phyloP scores from a whole-genome alignment of 2,113 vertebrate species.

The Trematocara unimaculatum region DNA sequence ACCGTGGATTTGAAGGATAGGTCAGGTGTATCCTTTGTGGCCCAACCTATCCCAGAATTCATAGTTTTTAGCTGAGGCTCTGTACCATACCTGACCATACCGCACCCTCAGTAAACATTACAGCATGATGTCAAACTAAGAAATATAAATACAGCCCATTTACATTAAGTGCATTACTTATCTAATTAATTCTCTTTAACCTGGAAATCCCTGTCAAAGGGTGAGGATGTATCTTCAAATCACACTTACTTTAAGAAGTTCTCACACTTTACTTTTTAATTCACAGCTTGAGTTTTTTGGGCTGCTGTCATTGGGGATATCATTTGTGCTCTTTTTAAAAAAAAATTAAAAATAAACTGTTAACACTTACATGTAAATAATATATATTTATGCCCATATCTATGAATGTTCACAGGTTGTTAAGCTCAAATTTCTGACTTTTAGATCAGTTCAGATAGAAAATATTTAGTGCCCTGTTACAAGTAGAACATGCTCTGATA shows the following conservation, averaged over 20 bases:
- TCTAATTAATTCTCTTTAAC: not conserved
- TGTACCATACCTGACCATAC: not conserved
- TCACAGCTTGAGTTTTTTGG: not conserved
- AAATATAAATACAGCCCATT: not conserved
- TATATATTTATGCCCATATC: not conserved
- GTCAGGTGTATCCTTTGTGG: not conserved
- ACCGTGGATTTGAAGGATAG: not conserved
- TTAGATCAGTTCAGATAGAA: not conserved
- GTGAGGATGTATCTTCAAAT: not conserved
- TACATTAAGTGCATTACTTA: not conserved
- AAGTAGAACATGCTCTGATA: not conserved
- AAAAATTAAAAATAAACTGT: not conserved
- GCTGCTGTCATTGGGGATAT: fast-evolving
- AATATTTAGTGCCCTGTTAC: fast-evolving
- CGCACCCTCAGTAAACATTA: not conserved
- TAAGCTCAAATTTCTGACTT: not conserved
- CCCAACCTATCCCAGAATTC: not conserved
- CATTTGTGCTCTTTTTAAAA: not conserved
- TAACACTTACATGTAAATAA: not conserved
- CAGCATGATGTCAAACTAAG: not conserved
- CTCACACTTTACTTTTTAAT: not conserved
- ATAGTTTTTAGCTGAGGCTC: fast-evolving
- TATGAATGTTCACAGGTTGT: not conserved
- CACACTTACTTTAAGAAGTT: not conserved
- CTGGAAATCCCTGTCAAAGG: not conserved